phyloP scores from a whole-genome alignment of 2,797 vertebrate species.

The Molossus alvarezi region DNA sequence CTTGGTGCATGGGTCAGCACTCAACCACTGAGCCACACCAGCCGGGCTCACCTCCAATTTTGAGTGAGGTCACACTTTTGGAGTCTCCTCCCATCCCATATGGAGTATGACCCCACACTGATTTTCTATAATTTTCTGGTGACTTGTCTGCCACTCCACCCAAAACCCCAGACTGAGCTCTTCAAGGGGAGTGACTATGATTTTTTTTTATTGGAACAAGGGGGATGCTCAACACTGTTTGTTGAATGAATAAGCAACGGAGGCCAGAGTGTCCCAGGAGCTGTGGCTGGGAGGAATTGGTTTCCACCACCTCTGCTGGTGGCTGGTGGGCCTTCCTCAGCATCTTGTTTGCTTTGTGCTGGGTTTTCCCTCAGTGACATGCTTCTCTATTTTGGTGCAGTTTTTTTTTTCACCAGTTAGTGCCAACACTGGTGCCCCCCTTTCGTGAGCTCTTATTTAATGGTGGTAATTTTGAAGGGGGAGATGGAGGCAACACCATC shows the following conservation, averaged over 20 bases:
- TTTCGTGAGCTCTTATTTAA: background rate
- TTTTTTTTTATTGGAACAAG: background rate
- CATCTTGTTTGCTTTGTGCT: background rate
- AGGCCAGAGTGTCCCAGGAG: background rate
- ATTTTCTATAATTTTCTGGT: background rate
- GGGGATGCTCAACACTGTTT: background rate
- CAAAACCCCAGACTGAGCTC: background rate
- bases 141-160: background rate
- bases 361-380: background rate
- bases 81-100: background rate
- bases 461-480: background rate
- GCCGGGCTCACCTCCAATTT: background rate
- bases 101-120: background rate
- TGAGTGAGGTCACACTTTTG: background rate
- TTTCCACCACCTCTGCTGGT: background rate
- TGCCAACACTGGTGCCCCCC: background rate
- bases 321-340: background rate
- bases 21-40: no score
- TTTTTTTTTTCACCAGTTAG: background rate
- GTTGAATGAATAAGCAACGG: slow-evolving; percentile 20
- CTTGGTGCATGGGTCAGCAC: no score
- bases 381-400: background rate
- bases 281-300: background rate
- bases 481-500: background rate
- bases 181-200: background rate